Base-by-base conservation (phyloP, 2,888 invertebrate genomes). In the Mycalesis mineus region DNA sequence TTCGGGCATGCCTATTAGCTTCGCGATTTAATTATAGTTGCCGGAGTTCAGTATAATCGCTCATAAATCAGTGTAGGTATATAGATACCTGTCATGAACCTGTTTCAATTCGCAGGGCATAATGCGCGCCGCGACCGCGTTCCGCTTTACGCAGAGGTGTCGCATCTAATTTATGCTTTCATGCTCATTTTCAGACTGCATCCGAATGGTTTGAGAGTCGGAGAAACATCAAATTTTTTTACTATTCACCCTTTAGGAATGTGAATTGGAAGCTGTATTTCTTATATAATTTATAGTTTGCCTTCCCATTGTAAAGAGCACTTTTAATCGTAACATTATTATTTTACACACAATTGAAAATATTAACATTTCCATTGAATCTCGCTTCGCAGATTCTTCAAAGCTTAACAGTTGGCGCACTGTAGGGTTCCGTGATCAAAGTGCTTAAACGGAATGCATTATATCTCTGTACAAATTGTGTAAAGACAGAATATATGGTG, bases 41-140 rank as follows among this genome's bases (percentile, higher is more conserved):
- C 75, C 71, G 73, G 73, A 80, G 76, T 82, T 81, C 77, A 82
- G 75, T 74, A 87, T 86, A 88, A 88, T 88, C 87, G 86, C 71
- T 67, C 76, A 87, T 88, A 88, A 88, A 88, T 88, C 87, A 85
- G 73, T 22, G 22, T 4, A 22, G 66, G 64, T 73, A 77, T 80
- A 87, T 84, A 82, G 84, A 88, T 84, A 88, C 84, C 86, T 88
- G 88, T 77, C 88, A 82, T 71, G 86, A 88, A 87, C 90, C 88
- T 91, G 91, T 91, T 90, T 91, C 80, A 77, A 82, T 87, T 82
- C 84, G 84, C 83, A 75, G 80, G 75, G 73, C 77, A 84, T 80
- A 83, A 84, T 79, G 78, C 77, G 65, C 64, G 71, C 69, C 65
- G 68, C 72, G 75, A 68, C 71, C 66, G 75, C 72, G 74, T 72